Evolutionary conservation across 2,797 vertebrate genomes (phyloP).

Genomic region (Enteromius thamalakanensis): DNA sequence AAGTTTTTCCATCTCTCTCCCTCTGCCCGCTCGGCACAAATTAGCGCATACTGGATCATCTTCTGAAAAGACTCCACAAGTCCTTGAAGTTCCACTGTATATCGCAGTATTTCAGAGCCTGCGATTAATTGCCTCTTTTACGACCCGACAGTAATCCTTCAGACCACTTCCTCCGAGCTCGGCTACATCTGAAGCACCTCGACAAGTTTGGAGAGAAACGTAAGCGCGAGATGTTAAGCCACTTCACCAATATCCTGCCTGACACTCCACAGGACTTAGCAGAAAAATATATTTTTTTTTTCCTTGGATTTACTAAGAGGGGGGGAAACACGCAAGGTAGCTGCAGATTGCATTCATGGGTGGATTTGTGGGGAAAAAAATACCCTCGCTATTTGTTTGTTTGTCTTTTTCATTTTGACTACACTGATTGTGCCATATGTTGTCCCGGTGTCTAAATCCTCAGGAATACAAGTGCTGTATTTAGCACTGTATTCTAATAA

Average conservation of each 20-base stretch:
- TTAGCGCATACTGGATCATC: constrained; percentile 74
- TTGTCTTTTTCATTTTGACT: constrained; percentile 59
- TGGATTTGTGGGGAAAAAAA: background rate
- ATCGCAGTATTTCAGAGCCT: constrained; percentile 68
- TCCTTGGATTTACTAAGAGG: constrained; percentile 56
- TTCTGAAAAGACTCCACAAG: constrained; percentile 70
- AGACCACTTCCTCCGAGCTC: constrained; percentile 72
- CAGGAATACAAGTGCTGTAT: constrained; percentile 68
- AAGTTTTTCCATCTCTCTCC: constrained; percentile 27
- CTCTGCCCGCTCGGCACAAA: constrained; percentile 60
- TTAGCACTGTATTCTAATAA: constrained; percentile 68
- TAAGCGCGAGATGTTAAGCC: constrained; percentile 56
- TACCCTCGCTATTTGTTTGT: constrained; percentile 27
- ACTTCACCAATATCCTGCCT: constrained; percentile 58
- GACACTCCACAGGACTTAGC: constrained; percentile 55
- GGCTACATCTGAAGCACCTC: constrained; percentile 65
- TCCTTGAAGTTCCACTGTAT: constrained; percentile 76
- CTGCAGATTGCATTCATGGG: constrained; percentile 21
- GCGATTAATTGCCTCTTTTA: constrained; percentile 82
- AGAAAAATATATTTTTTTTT: constrained; percentile 39
- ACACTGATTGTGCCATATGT: constrained; percentile 70
- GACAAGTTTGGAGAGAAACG: constrained; percentile 51
- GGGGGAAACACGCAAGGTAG: constrained; percentile 39
- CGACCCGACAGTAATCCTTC: constrained; percentile 79
- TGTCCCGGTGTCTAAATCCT: constrained; percentile 71